These are phyloP conservation scores for Rhagologus leucostigma DNA, from an alignment of 2,113 vertebrate species.

Conservation along the genomic window DNA sequence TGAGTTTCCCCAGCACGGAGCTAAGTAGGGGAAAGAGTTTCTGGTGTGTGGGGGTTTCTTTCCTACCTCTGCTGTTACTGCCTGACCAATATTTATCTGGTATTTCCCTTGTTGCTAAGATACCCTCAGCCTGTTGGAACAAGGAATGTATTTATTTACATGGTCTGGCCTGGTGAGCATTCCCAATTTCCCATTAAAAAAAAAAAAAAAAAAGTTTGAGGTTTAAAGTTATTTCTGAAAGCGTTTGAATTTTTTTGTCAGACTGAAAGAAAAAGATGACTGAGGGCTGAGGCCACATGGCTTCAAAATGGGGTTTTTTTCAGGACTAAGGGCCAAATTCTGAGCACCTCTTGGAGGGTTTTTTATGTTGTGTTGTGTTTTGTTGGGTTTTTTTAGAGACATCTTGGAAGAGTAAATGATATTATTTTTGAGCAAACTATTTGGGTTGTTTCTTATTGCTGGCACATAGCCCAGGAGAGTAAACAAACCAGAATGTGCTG, in stretches of 20 bases:
- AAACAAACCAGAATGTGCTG: constrained; percentile 27
- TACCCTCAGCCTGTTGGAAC: constrained; percentile 34
- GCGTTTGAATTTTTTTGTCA: background rate
- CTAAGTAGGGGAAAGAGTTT: constrained; percentile 6
- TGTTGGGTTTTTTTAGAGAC: background rate
- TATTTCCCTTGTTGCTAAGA: constrained; percentile 69
- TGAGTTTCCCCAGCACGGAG: background rate
- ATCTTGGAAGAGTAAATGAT: background rate
- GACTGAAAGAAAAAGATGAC: constrained; percentile 3
- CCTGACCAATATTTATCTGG: constrained; percentile 64
- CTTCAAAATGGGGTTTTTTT: background rate
- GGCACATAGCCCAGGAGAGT: background rate
- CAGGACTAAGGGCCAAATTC: background rate
- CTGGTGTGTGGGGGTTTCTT: background rate
- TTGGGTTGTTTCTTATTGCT: constrained; percentile 48
- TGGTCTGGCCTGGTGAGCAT: constrained; percentile 28
- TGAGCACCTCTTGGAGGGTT: background rate
- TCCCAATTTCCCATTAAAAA: constrained; percentile 34
- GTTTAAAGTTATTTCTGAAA: constrained; percentile 49
- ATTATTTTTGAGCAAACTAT: constrained; percentile 21
- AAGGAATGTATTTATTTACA: constrained; percentile 67
- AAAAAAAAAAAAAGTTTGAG: background rate
- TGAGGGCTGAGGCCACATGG: background rate
- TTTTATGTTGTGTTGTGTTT: background rate
- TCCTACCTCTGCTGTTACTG: constrained; percentile 42